A percentile compares a stretch with the other conserved stretches of the same genome.
These are phyloP conservation scores for Poecilus cupreus DNA, from an alignment of 2,888 invertebrate genomes.

Conservation along the genomic window DNA sequence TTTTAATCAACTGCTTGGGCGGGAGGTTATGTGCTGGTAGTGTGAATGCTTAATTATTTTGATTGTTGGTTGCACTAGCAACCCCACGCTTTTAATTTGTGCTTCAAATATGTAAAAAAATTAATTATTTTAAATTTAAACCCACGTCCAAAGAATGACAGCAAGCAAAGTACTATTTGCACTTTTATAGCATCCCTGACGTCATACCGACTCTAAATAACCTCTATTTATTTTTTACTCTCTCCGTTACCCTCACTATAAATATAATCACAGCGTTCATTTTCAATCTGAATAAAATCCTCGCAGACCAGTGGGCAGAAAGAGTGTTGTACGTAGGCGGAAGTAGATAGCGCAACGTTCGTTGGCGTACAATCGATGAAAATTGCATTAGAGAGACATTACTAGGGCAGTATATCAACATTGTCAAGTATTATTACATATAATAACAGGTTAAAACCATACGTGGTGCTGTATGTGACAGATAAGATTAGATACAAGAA, in stretches of 20 bases:
- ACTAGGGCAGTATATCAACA: slow-evolving; percentile 50
- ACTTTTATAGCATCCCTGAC: slow-evolving; percentile 5
- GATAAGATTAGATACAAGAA: slow-evolving; percentile 41
- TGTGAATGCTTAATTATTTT: too few species aligned
- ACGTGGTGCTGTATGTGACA: neutral
- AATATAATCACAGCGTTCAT: slow-evolving; percentile 20
- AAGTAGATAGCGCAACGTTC: slow-evolving; percentile 28
- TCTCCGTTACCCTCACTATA: slow-evolving; percentile 8
- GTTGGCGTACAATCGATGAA: slow-evolving; percentile 45
- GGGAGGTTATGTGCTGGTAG: too few species aligned
- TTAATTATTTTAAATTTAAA: too few species aligned
- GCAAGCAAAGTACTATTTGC: neutral
- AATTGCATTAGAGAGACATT: slow-evolving; percentile 53
- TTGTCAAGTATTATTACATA: slow-evolving; percentile 55
- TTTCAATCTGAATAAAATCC: slow-evolving; percentile 1
- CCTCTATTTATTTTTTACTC: slow-evolving; percentile 27
- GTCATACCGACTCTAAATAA: slow-evolving; percentile 1
- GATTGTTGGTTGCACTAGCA: too few species aligned
- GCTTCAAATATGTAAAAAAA: too few species aligned
- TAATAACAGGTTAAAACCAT: slow-evolving; percentile 42
- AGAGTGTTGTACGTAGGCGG: slow-evolving; percentile 2
- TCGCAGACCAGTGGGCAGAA: slow-evolving; percentile 14
- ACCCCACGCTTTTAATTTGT: too few species aligned
- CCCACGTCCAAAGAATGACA: too few species aligned
- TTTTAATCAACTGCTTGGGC: too few species aligned